Base-by-base conservation (phyloP, 2,113 vertebrate genomes). In the Heterotis niloticus region DNA sequence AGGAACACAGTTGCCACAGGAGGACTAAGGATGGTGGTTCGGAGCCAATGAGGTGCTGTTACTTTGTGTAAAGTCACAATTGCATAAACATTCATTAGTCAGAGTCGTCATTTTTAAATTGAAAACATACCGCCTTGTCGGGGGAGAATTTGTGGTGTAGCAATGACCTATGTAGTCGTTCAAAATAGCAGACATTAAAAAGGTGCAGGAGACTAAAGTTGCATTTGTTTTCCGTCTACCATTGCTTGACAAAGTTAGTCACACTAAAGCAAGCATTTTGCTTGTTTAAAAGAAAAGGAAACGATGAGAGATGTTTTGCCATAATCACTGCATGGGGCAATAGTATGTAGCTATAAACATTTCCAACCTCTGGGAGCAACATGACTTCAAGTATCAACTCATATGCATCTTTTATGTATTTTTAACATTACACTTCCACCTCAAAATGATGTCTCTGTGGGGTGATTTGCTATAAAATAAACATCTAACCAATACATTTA, bases 401-500 rank as follows among this genome's bases (percentile, higher is more conserved):
- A 17, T 80, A 78, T 69, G 62, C 64, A 80, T 75, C 77, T 84
- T 73, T 83, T 24, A 76, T 86, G 75, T 83, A 56, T 85, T 86
- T 81, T 84, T 81, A 84, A 16, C 76, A 77, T 82, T 57, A 85
- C 66, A 69, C 79, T 64, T 71, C 54, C 56, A 64, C 5, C 29
- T 34, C 11, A 1, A 34, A 64, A 10, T 81, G 26, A 71, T 5
- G 10, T 29, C 7, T 13, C 34, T 14, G n/a, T 9, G 65, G 16
- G 23, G 57, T 29, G 59, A 75, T 84, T 81, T 79, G 80, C 64
- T 72, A 64, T 87, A 80, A 80, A 90, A 89, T 90, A 88, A 82
- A 89, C 10, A 82, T 79, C 81, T 76, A 82, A 83, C 74, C 57
- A 44, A 26, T 23, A 57, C 56, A 74, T 2, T 44, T 24, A 74